phyloP scores from a whole-genome alignment of 1,140 invertebrate genomes.

The Atta texana region DNA sequence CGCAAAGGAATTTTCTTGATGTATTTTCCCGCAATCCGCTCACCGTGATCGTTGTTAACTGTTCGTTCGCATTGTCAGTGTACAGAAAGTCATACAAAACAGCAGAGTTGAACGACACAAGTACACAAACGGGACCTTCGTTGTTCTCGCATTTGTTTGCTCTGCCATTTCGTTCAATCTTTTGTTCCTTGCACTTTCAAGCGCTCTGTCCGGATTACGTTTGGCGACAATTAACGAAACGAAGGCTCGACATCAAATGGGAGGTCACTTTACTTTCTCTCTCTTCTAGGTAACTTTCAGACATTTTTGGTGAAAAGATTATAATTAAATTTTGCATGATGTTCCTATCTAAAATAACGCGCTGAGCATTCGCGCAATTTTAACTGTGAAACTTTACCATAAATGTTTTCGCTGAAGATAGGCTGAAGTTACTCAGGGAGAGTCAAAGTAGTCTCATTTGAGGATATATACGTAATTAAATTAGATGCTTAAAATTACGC shows the following conservation, averaged over 20 bases:
- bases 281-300: neutral
- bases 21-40: conserved; percentile 46
- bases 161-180: neutral
- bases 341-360: conserved; percentile 7
- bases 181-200: conserved; percentile 28
- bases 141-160: conserved; percentile 58
- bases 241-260: neutral
- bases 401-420: conserved; percentile 34
- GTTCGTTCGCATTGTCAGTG: conserved; percentile 25
- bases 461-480: conserved; percentile 34
- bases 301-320: conserved; percentile 3
- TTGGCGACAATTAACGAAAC: conserved; percentile 41
- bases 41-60: conserved; percentile 45
- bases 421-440: conserved; percentile 7
- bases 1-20: conserved; percentile 20
- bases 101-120: conserved; percentile 54
- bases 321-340: conserved; percentile 29
- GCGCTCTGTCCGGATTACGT: conserved; percentile 13
- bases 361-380: neutral
- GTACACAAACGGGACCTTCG: conserved; percentile 71
- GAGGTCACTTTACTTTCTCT: conserved; percentile 24
- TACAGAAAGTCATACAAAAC: conserved; percentile 50
- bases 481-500: conserved; percentile 18
- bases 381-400: conserved; percentile 5
- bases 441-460: conserved; percentile 2